Evolutionary conservation across 2,797 vertebrate genomes (phyloP).

Genomic region (Chloroceryle amazona): DNA sequence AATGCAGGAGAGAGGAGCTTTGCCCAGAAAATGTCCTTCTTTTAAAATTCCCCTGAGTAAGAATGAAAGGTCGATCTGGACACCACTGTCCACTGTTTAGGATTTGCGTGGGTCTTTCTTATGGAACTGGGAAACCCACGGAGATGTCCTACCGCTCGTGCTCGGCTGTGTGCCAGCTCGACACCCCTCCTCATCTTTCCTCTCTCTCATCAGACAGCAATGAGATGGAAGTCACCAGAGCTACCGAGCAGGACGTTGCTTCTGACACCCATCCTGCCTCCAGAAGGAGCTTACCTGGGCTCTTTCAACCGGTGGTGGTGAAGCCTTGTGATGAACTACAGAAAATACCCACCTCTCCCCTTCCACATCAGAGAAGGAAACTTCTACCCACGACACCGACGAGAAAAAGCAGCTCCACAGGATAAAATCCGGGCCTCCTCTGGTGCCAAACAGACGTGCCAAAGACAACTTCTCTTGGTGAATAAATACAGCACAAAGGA

Average conservation of each 20-base stretch:
- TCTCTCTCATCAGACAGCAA: rapidly evolving
- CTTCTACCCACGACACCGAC: not conserved
- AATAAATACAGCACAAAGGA: not conserved
- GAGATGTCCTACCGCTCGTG: rapidly evolving
- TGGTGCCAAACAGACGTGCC: not conserved
- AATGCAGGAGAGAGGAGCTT: not conserved
- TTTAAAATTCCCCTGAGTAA: not conserved
- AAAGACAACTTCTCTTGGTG: slow-evolving; percentile 28
- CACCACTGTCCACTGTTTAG: rapidly evolving
- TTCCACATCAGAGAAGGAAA: not conserved
- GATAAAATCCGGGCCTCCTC: not conserved
- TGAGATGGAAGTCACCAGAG: not conserved
- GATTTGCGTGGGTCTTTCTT: not conserved
- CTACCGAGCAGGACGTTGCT: not conserved
- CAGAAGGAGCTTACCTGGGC: not conserved
- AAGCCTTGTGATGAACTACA: not conserved
- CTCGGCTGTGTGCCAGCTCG: not conserved
- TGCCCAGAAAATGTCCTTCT: not conserved
- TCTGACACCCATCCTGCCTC: not conserved
- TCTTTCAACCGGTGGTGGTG: rapidly evolving
- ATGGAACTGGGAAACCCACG: not conserved
- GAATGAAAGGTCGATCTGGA: not conserved
- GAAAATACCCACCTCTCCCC: not conserved
- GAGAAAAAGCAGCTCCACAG: slow-evolving; percentile 18
- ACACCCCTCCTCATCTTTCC: not conserved